Evolutionary conservation across 2,888 invertebrate genomes (phyloP), one percentile per base, ranked within the genome.

Genomic region (Sturmia bella): DNA sequence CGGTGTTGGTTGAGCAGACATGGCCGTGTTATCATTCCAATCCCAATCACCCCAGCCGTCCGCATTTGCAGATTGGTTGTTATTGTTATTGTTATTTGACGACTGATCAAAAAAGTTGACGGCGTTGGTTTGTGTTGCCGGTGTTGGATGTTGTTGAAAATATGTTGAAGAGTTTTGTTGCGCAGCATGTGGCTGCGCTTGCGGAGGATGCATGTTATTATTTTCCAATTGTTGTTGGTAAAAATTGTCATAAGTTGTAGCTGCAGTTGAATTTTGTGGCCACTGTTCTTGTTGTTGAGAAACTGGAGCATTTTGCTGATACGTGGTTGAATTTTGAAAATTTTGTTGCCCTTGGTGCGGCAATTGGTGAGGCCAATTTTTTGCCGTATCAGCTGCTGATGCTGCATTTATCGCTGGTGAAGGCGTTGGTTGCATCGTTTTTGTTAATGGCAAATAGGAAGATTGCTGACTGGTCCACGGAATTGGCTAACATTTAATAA

Each of bases 41-140:
- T 89, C 90, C 90, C 91, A 90, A 85, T 90, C 90, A 43, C 87
- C 87, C 91, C 91, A 91, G 43, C 88, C 88, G 70, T 90, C 90
- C 48, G 80, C 80, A 37, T 17, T 50, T 17, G 54, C 6, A 15
- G 57, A 85, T 85, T 80, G 79, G 84, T 68, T 80, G 83, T 59
- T 84, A 76, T 52, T 80, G 83, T 59, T 84, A 76, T 52, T 83
- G 74, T 54, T 79, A 39, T 32, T 32, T 32, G 32, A 7, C 32
- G 77, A 52, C 32, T 84, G 83, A 56, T 85, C 83, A 64, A 84
- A 83, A 32, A 72, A 78, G 19, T 78, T 80, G 13, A 73, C 52
- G n/a, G 81, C 41, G 56, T 69, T 69, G 83, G 74, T 68, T 84
- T 75, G 63, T 68, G 73, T 50, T 37, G 41, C 3, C n/a, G 59